Evolutionary conservation across 2,113 vertebrate species (phyloP).

Genomic region (Theristicus caerulescens): DNA sequence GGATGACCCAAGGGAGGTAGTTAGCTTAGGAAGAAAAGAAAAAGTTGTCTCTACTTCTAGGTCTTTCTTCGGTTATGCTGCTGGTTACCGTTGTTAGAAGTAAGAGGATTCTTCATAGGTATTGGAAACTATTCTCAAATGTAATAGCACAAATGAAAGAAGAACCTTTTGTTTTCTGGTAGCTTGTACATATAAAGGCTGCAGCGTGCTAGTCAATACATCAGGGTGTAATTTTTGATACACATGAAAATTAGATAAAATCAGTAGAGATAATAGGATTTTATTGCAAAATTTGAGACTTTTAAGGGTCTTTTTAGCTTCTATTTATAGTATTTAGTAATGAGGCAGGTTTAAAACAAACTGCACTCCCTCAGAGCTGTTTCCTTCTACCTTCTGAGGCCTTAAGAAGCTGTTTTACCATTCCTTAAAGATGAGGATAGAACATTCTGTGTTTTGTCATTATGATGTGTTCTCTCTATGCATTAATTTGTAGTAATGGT

Average conservation of each 20-base stretch:
- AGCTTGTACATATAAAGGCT: background rate
- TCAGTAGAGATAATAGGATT: background rate
- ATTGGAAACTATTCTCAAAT: background rate
- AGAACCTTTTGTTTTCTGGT: background rate
- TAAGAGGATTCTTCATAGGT: background rate
- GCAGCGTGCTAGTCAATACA: background rate
- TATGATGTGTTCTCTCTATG: background rate
- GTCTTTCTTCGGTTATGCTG: background rate
- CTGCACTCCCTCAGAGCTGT: background rate
- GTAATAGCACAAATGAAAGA: background rate
- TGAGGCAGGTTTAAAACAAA: background rate
- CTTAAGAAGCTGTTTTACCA: background rate
- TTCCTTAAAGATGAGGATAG: background rate
- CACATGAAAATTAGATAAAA: background rate
- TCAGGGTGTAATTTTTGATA: background rate
- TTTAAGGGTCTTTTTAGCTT: background rate
- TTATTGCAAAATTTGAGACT: background rate
- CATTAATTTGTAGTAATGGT: background rate
- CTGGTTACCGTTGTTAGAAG: background rate
- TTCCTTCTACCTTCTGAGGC: background rate
- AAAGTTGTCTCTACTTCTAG: background rate
- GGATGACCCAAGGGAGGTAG: background rate
- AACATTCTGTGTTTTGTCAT: background rate
- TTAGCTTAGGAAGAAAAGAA: background rate
- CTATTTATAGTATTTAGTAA: background rate